A percentile compares a stretch with the other conserved stretches of the same genome.
phyloP scores from a whole-genome alignment of 2,797 vertebrate species.

The Neosalanx taihuensis region DNA sequence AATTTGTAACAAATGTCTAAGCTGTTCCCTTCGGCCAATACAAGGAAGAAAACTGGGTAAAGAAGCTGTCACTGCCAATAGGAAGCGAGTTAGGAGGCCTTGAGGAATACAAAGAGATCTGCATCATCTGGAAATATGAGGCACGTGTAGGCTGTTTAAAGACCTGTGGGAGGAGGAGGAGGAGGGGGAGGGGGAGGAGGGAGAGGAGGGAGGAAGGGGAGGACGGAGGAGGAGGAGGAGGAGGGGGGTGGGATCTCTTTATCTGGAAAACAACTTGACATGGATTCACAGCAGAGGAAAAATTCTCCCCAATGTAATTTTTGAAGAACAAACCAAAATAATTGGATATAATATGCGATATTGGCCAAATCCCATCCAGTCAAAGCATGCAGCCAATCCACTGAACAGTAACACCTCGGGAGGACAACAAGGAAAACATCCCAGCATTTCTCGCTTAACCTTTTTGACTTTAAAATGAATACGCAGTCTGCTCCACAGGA shows the following conservation, averaged over 20 bases:
- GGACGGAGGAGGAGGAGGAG: slow-evolving; percentile 27
- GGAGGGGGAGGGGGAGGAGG: slow-evolving; percentile 21
- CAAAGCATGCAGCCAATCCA: too few species aligned
- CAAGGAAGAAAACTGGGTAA: slow-evolving; percentile 22
- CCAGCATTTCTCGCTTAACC: too few species aligned
- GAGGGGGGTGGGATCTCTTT: slow-evolving; percentile 18
- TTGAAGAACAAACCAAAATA: too few species aligned
- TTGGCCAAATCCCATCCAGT: too few species aligned
- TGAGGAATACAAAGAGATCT: slow-evolving; percentile 59
- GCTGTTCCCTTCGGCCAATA: slow-evolving; percentile 41
- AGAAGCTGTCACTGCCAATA: slow-evolving; percentile 44
- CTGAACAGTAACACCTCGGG: too few species aligned
- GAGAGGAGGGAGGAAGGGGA: slow-evolving; percentile 26
- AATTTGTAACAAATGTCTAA: slow-evolving; percentile 39
- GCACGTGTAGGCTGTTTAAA: slow-evolving; percentile 13
- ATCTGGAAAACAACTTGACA: slow-evolving; percentile 40
- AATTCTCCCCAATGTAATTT: slow-evolving; percentile 34
- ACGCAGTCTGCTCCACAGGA: too few species aligned
- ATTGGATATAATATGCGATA: too few species aligned
- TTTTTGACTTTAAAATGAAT: too few species aligned
- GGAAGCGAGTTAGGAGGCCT: slow-evolving; percentile 54
- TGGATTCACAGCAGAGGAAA: slow-evolving; percentile 40
- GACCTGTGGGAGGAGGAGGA: slow-evolving; percentile 34
- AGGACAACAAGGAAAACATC: too few species aligned
- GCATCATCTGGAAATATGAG: slow-evolving; percentile 55